Evolutionary conservation across 2,888 invertebrate genomes (phyloP).

Genomic region (Drosophila setosimentum): DNA sequence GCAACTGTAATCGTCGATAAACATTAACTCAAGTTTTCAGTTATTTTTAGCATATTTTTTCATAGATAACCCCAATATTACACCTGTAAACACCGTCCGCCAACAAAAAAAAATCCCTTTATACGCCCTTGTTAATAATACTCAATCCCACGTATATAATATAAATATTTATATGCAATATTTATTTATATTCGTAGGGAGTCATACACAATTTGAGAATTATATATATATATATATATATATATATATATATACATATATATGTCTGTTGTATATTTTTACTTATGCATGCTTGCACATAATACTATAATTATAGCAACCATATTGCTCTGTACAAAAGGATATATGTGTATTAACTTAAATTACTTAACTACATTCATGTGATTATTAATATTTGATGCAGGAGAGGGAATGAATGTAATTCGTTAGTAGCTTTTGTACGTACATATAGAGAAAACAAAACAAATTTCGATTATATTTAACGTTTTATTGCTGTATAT

Average conservation of each 20-base stretch:
- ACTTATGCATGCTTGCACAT: constrained; percentile 13
- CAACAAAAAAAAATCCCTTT: background rate
- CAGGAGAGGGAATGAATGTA: background rate
- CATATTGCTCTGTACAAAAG: background rate
- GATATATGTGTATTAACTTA: constrained; percentile 1
- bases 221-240: background rate
- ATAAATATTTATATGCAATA: constrained; percentile 18
- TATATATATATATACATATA: background rate
- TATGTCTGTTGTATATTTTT: constrained; percentile 5
- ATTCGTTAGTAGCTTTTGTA: background rate
- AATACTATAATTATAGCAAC: constrained; percentile 2
- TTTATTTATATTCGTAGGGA: constrained; percentile 18
- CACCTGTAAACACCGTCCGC: background rate
- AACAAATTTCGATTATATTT: constrained; percentile 57
- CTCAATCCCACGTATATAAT: background rate
- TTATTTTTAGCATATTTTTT: background rate
- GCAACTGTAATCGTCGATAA: background rate
- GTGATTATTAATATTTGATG: background rate
- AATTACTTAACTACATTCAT: constrained; percentile 2
- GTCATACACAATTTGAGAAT: constrained; percentile 9
- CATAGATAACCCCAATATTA: background rate
- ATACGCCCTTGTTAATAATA: constrained; percentile 11
- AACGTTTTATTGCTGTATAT: constrained; percentile 74
- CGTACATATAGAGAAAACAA: constrained; percentile 28
- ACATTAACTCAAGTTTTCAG: background rate